A percentile compares a stretch with the other conserved stretches of the same genome.
These are phyloP conservation scores for Sarcophilus harrisii DNA, from an alignment of 2,797 vertebrate species.

Conservation along the genomic window DNA sequence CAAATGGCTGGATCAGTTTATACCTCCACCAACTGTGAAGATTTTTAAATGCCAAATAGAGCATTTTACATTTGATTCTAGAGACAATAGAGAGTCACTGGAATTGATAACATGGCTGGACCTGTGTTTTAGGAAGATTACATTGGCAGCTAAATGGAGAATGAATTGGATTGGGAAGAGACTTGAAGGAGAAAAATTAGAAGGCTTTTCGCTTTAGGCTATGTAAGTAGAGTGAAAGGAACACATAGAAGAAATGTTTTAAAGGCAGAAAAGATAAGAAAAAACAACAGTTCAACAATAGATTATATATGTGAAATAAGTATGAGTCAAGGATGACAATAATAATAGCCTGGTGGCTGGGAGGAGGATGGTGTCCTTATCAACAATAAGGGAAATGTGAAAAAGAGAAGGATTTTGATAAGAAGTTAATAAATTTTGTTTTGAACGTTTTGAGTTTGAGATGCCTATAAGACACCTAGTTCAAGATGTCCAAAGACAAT, in stretches of 20 bases:
- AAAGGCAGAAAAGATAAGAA: not conserved
- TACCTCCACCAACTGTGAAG: not conserved
- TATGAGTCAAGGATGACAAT: not conserved
- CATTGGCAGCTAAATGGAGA: not conserved
- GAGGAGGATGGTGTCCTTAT: not conserved
- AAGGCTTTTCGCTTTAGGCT: not conserved
- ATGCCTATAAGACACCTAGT: not conserved
- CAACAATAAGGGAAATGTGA: not conserved
- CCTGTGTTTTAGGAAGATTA: not conserved
- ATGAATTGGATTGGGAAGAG: not conserved
- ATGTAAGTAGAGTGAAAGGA: not conserved
- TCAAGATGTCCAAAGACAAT: not conserved
- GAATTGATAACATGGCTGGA: not conserved
- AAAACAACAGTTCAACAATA: not conserved
- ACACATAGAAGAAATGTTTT: not conserved
- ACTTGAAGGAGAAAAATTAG: not conserved
- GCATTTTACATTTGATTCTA: not conserved
- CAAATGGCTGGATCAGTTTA: too few species aligned
- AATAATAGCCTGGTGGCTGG: not conserved
- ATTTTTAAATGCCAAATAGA: not conserved
- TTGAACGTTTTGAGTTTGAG: not conserved
- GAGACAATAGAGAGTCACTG: not conserved
- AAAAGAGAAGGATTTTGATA: not conserved
- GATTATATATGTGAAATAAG: not conserved
- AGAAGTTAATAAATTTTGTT: not conserved